phyloP scores from a whole-genome alignment of 2,113 vertebrate species.

The Notothenia coriiceps region DNA sequence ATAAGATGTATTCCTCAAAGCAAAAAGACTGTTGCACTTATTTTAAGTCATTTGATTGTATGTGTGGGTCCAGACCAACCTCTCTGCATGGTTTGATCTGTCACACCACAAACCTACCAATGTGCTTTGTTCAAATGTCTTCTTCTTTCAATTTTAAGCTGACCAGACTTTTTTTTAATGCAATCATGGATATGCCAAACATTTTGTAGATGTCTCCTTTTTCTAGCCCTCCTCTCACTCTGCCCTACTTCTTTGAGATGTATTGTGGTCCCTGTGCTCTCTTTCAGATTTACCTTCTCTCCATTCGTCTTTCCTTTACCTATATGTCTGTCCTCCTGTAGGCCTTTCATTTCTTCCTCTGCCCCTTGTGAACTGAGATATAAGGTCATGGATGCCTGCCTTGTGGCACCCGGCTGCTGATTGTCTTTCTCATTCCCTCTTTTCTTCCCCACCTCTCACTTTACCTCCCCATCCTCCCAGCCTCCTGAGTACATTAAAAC shows the following conservation, averaged over 20 bases:
- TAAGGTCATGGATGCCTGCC: constrained; percentile 89
- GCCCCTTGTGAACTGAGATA: constrained; percentile 68
- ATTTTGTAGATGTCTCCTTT: constrained; percentile 16
- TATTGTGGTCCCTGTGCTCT: constrained; percentile 28
- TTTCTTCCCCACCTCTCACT: constrained; percentile 71
- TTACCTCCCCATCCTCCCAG: constrained; percentile 77
- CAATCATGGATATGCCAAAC: background rate
- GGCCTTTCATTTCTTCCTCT: constrained; percentile 62
- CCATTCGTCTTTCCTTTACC: constrained; percentile 48
- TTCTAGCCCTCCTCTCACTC: constrained; percentile 60
- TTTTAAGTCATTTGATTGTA: too few relatives aligned
- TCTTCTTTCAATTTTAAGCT: background rate
- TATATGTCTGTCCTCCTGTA: constrained; percentile 61
- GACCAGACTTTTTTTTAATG: background rate
- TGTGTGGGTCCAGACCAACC: too few relatives aligned
- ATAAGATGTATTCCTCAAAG: too few relatives aligned
- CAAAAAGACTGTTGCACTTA: too few relatives aligned
- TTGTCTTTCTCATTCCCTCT: constrained; percentile 86
- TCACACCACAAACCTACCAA: too few relatives aligned
- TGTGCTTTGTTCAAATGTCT: too few relatives aligned
- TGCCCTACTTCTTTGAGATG: constrained; percentile 51
- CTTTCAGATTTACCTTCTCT: constrained; percentile 25
- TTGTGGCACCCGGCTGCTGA: constrained; percentile 88
- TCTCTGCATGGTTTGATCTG: too few relatives aligned
- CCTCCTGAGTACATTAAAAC: constrained; percentile 93